Evolutionary conservation across 2,113 vertebrate genomes (phyloP).

Genomic region (Todiramphus chloris): DNA sequence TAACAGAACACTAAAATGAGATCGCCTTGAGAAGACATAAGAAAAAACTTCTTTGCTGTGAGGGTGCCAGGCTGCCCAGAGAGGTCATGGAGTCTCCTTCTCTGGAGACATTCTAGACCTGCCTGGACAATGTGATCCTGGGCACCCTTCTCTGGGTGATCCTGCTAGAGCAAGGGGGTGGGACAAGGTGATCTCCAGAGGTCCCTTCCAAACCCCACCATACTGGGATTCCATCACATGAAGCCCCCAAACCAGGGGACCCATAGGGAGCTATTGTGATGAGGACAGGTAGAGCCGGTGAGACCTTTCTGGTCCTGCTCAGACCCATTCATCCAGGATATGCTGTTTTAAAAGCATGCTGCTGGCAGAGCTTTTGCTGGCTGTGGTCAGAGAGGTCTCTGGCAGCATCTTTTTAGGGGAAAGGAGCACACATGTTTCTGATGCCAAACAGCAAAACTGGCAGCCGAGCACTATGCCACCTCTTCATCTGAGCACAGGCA

Average conservation of each 20-base stretch:
- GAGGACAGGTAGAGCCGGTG: background rate
- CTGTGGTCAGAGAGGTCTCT: background rate
- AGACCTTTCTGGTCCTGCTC: background rate
- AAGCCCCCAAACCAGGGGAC: too few relatives aligned
- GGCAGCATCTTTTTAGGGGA: background rate
- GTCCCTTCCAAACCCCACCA: too few relatives aligned
- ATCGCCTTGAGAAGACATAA: background rate
- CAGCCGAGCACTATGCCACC: background rate
- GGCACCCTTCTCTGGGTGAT: too few relatives aligned
- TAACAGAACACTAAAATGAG: background rate
- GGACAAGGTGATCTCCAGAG: too few relatives aligned
- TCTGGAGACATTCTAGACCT: too few relatives aligned
- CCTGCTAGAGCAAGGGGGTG: too few relatives aligned
- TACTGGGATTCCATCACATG: too few relatives aligned
- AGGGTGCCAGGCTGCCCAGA: too few relatives aligned
- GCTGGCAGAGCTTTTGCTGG: background rate
- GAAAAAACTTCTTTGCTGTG: too few relatives aligned
- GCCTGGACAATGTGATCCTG: too few relatives aligned
- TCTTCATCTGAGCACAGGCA: background rate
- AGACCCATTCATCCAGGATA: background rate
- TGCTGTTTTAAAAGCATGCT: fast-evolving
- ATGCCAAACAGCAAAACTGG: background rate
- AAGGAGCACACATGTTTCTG: background rate
- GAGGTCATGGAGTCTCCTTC: too few relatives aligned
- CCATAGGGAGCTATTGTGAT: background rate